Evolutionary conservation across 1,140 invertebrate genomes (phyloP), one percentile per base, ranked within the genome.

Genomic region (Lasioglossum albipes): DNA sequence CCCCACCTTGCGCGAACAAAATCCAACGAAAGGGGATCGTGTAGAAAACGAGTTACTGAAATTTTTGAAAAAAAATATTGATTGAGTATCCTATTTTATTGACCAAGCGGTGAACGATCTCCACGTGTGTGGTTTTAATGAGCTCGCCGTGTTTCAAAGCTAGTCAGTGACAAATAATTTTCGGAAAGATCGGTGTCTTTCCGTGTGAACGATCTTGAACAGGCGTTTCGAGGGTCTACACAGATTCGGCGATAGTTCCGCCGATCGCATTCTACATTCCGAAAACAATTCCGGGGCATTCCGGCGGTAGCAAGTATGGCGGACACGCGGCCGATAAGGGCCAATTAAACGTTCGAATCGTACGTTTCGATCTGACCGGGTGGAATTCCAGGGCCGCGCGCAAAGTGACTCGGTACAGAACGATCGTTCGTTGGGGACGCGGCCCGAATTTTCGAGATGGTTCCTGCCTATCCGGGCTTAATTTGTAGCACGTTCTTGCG

Each of bases 401-500:
- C 45, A 66, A 68, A 68, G 16, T 41, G 61, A 45, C n/a, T 54
- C 20, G 18, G 27, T 45, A 22, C 59, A 27, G 57, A 7, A 13
- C 16, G 0, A 49, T 49, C 45, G 20, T 27, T 45, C 67, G 41
- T 41, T 16, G 41, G 52, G 70, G 16, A 7, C 59, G 16, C 52
- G 52, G 57, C 65, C 59, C 82, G 85, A 91, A 92, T 91, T 91
- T 91, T 88, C 88, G 84, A 90, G 89, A 91, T 91, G 87, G 86
- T 92, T 91, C 87, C 87, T 86, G 76, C 79, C 86, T 88, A 92
- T 91, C 90, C 84, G 80, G 81, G 84, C 90, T 92, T 92, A 92
- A 92, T 92, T 92, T 92, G 91, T 92, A 92, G 88, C 91, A 91
- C 91, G 91, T 92, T 92, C 90, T 92, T 92, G 89, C 81, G 45